Evolutionary conservation across 2,888 invertebrate species (phyloP).

Genomic region (Epirrhoe alternata): DNA sequence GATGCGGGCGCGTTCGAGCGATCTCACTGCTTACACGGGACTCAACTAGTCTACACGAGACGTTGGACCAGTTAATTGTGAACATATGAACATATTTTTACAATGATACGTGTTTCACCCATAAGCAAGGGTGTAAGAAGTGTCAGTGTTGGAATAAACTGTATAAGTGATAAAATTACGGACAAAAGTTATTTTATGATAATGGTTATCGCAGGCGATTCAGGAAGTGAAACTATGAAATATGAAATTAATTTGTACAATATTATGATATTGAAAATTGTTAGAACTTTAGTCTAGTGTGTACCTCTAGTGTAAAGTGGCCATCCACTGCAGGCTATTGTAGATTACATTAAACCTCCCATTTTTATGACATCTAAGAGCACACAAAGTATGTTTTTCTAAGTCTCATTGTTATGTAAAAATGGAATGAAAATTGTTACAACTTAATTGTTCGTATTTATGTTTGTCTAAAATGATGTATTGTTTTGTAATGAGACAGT

Average conservation of each 20-base stretch:
- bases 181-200: not conserved
- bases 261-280: not conserved
- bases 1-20: not conserved
- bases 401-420: not conserved
- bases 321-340: too few relatives aligned
- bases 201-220: not conserved
- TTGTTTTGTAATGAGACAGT: not conserved
- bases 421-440: not conserved
- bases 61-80: not conserved
- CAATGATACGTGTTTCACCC: not conserved
- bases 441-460: not conserved
- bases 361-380: too few relatives aligned
- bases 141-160: not conserved
- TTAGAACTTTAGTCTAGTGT: too few relatives aligned
- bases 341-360: too few relatives aligned
- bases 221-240: not conserved
- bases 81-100: not conserved
- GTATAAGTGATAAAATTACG: not conserved
- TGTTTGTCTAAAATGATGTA: not conserved
- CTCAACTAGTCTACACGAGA: conserved; percentile 8
- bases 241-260: not conserved
- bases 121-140: not conserved
- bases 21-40: conserved; percentile 9
- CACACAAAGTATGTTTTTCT: not conserved
- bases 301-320: too few relatives aligned